A percentile compares a stretch with the other conserved stretches of the same genome.
phyloP scores from a whole-genome alignment of 2,113 vertebrate species.

The Cheilinus undulatus region DNA sequence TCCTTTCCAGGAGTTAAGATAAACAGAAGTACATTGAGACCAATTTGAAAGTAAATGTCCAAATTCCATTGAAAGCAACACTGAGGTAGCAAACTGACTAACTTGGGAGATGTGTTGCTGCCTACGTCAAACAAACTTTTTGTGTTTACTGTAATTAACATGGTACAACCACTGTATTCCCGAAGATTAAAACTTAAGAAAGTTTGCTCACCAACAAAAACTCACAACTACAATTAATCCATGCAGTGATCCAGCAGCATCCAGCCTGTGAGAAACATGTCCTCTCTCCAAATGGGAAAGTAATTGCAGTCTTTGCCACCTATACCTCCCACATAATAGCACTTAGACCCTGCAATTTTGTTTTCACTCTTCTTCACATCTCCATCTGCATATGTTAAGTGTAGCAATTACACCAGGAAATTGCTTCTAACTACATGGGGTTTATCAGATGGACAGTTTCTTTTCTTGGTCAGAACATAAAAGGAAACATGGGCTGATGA shows the following conservation, averaged over 20 bases:
- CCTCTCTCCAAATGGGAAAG: slow-evolving; percentile 80
- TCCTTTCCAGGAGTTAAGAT: not conserved
- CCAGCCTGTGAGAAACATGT: slow-evolving; percentile 74
- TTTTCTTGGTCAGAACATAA: slow-evolving; percentile 65
- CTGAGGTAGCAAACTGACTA: not conserved
- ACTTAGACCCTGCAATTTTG: slow-evolving; percentile 82
- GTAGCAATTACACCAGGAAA: slow-evolving; percentile 84
- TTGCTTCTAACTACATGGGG: slow-evolving; percentile 78
- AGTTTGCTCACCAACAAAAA: slow-evolving; percentile 65
- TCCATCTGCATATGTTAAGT: slow-evolving; percentile 84
- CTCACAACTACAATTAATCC: slow-evolving; percentile 79
- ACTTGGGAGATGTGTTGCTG: not conserved
- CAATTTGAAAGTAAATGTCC: not conserved
- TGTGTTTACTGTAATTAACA: slow-evolving; percentile 9
- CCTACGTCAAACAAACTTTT: slow-evolving; percentile 12
- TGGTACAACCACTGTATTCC: not conserved
- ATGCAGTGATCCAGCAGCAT: slow-evolving; percentile 80
- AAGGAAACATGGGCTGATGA: slow-evolving; percentile 44
- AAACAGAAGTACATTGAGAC: not conserved
- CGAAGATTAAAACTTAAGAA: slow-evolving; percentile 58
- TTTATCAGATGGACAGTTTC: slow-evolving; percentile 68
- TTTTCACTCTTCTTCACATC: slow-evolving; percentile 83
- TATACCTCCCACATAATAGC: slow-evolving; percentile 84
- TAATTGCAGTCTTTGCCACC: slow-evolving; percentile 85
- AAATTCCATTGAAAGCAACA: not conserved